Base-by-base conservation (phyloP, 1,140 invertebrate species). In the Lanistes nyassanus region DNA sequence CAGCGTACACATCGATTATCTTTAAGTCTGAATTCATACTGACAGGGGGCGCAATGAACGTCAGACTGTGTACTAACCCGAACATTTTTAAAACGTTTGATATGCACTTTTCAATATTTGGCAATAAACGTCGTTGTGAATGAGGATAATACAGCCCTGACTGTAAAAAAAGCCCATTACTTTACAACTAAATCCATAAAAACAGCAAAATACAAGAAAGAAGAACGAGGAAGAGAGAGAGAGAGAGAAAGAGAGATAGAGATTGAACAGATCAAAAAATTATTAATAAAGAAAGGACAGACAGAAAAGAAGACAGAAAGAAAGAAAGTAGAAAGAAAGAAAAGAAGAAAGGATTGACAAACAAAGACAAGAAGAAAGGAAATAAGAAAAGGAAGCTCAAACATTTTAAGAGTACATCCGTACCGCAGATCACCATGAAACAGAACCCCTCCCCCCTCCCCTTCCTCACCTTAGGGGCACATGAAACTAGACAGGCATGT, bases 191-290 rank as follows among this genome's bases (percentile, higher is more conserved):
- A 16, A 31, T 29, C 60, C 60, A 36, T 64, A 29, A 7, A 64
- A 36, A 60, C 7, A 60, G 58, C n/a, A 6, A 31, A 36, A 64
- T 2, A 31, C 9, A n/a, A 26, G 60, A 62, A 31, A 62, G 58
- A 31, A 36, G 37, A 36, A 31, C 31, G 37, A 23, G 37, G 26
- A 64, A 23, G 58, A 62, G 58, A 62, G 58, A 62, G 58, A n/a
- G 58, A n/a, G 58, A n/a, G 11, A 7, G 58, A n/a, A 31, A n/a
- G n/a, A 62, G 58, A 62, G 58, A 62, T 23, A 62, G 58, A 62
- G 11, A 7, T 23, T 26, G 58, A 62, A 31, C n/a, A 31, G 31
- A 7, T 62, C 7, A 62, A 6, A 62, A 26, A 62, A 11, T 62
- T 7, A 62, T 11, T 16, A 7, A 62, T 11, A 62, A 11, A 62